Conservation (phyloP, 1,140 invertebrate species). For the Agrypnia vestita region DNA sequence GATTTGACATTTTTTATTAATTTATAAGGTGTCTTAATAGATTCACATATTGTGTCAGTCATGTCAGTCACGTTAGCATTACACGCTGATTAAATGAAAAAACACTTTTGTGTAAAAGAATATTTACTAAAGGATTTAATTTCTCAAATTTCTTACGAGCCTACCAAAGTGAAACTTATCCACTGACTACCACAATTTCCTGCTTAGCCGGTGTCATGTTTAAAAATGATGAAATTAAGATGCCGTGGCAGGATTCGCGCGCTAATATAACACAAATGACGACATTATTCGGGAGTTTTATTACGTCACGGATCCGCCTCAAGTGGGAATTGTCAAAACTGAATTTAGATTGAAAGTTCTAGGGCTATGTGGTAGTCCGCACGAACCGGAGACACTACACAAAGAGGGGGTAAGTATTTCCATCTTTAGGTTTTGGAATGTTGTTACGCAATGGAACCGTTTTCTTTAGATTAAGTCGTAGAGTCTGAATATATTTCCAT, state of each 20-base stretch:
- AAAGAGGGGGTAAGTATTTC: background rate
- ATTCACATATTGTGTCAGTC: too few species aligned
- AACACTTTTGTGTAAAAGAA: too few species aligned
- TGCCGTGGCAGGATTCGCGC: constrained; percentile 29
- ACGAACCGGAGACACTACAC: constrained; percentile 5
- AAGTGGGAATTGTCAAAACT: constrained; percentile 42
- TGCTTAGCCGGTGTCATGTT: constrained; percentile 25
- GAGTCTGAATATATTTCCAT: background rate
- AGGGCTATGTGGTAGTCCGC: background rate
- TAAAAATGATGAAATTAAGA: constrained; percentile 38
- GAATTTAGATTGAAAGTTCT: constrained; percentile 51
- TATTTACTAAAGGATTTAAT: too few species aligned
- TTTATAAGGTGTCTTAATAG: too few species aligned
- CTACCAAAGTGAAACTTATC: background rate
- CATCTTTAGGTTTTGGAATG: background rate
- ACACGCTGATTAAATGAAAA: too few species aligned
- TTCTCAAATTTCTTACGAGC: background rate
- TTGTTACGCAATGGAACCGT: background rate
- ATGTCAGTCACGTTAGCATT: too few species aligned
- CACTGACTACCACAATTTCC: constrained; percentile 1
- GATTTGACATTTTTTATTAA: too few species aligned
- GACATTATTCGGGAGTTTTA: constrained; percentile 40
- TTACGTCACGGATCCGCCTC: constrained; percentile 44
- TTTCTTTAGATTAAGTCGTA: background rate
- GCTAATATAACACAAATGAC: constrained; percentile 45